A percentile compares a stretch with the other conserved stretches of the same genome.
Conservation (phyloP, 2,113 vertebrate genomes). For the Ictidomys tridecemlineatus region DNA sequence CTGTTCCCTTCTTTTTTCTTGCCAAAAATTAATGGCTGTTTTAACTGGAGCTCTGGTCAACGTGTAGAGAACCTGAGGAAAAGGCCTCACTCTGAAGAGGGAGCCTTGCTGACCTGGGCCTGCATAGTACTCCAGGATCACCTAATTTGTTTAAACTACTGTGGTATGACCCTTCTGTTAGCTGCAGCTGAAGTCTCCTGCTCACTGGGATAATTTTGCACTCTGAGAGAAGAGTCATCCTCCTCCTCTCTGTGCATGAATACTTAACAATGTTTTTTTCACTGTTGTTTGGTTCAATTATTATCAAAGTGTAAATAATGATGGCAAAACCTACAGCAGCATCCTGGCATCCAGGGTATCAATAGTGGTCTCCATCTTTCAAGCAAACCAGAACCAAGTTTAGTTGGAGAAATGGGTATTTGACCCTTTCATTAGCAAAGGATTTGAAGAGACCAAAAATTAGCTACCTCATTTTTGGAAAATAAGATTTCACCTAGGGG, state of each 20-base stretch:
- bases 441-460: background rate
- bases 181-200: background rate
- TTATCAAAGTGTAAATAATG: background rate
- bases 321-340: background rate
- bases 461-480: background rate
- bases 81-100: background rate
- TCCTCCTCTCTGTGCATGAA: background rate
- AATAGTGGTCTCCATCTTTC: background rate
- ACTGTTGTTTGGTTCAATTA: background rate
- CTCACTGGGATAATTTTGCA: background rate
- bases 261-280: background rate
- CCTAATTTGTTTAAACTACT: background rate
- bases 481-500: background rate
- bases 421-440: constrained; percentile 1
- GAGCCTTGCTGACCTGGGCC: background rate
- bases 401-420: background rate
- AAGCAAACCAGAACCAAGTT: background rate
- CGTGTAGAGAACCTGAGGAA: background rate
- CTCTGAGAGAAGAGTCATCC: background rate
- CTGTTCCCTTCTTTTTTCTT: background rate
- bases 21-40: background rate
- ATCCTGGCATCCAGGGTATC: too few species aligned
- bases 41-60: background rate
- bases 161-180: background rate
- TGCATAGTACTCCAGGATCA: background rate